Conservation (phyloP, 2,113 vertebrate species). For the Tragelaphus strepsiceros region DNA sequence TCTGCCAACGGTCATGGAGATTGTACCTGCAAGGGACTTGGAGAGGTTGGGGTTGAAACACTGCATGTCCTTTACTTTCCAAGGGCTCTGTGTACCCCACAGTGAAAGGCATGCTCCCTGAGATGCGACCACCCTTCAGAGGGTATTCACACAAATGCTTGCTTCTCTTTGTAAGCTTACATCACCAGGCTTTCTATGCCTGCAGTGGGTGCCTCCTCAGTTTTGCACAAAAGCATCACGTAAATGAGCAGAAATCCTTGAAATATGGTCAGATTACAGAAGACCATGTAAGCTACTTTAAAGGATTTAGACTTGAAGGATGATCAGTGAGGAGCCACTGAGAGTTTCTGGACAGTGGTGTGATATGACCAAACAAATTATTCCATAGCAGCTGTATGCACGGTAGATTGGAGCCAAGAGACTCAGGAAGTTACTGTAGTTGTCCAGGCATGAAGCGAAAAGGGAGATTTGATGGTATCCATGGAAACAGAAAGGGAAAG, state of each 20-base stretch:
- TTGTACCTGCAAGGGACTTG: background rate
- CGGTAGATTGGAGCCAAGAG: background rate
- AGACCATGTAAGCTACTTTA: background rate
- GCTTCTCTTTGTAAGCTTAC: background rate
- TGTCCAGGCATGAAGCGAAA: slow-evolving; percentile 53
- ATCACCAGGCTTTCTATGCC: background rate
- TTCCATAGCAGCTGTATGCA: background rate
- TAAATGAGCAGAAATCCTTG: background rate
- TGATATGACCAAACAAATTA: background rate
- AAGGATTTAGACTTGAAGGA: background rate
- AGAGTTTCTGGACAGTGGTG: background rate
- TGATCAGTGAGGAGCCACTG: background rate
- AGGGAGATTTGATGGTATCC: slow-evolving; percentile 48
- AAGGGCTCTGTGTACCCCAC: background rate
- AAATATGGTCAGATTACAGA: background rate
- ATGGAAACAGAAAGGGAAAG: slow-evolving; percentile 59
- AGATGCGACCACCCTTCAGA: accelerated
- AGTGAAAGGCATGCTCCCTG: no score
- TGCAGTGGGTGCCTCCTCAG: background rate
- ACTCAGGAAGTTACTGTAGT: slow-evolving; percentile 14
- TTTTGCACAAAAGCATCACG: background rate
- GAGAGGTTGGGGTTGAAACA: background rate
- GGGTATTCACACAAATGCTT: background rate
- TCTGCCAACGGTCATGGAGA: no score
- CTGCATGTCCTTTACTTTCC: background rate